phyloP scores from a whole-genome alignment of 2,113 vertebrate species.

The Ophiodon elongatus region DNA sequence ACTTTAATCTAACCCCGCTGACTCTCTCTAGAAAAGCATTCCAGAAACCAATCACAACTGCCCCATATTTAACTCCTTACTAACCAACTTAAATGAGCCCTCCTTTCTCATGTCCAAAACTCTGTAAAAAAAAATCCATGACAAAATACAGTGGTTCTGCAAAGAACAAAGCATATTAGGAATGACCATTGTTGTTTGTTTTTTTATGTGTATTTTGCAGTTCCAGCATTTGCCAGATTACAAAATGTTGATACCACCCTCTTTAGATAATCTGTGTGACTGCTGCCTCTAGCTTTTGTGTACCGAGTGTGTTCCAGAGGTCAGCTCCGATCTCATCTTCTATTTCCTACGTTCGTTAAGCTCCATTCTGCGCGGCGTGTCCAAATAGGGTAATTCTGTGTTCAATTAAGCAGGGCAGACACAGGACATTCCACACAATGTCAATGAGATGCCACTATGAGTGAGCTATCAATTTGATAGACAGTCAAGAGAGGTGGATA shows the following conservation, averaged over 20 bases:
- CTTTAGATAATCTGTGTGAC: slow-evolving; percentile 55
- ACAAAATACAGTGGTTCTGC: neutral
- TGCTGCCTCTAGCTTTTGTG: slow-evolving; percentile 42
- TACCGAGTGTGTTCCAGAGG: slow-evolving; percentile 72
- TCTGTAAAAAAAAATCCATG: neutral
- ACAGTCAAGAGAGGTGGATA: slow-evolving; percentile 74
- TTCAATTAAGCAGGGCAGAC: slow-evolving; percentile 81
- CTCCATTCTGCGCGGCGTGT: slow-evolving; percentile 73
- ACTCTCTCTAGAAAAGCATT: neutral
- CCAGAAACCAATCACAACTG: neutral
- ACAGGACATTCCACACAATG: slow-evolving; percentile 82
- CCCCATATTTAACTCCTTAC: neutral
- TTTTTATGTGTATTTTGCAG: neutral
- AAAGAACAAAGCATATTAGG: neutral
- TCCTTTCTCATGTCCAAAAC: neutral
- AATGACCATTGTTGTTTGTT: neutral
- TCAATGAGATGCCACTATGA: slow-evolving; percentile 74
- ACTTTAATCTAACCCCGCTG: neutral
- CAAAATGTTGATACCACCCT: slow-evolving; percentile 46
- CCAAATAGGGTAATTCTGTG: slow-evolving; percentile 81
- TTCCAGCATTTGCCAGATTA: slow-evolving; percentile 45
- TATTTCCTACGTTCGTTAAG: slow-evolving; percentile 63
- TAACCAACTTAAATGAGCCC: no score
- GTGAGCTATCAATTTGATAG: slow-evolving; percentile 81
- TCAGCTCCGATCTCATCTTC: slow-evolving; percentile 65